Conservation (phyloP, 2,113 vertebrate species). For the Cyanoderma ruficeps region DNA sequence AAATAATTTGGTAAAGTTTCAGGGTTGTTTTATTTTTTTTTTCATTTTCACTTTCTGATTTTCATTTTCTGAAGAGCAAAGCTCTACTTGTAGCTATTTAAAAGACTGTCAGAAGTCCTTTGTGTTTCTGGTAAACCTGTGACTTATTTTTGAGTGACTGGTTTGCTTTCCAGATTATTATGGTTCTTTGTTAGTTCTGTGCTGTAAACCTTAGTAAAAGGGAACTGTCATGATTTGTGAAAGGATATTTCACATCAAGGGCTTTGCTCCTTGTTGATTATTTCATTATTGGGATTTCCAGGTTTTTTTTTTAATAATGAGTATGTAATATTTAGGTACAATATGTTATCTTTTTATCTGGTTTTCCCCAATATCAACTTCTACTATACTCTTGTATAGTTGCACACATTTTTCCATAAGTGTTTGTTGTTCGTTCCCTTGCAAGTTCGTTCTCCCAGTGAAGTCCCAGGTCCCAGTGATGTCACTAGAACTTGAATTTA, state of each 20-base stretch:
- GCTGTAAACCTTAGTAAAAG: background rate
- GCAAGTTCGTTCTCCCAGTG: background rate
- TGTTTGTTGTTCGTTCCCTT: background rate
- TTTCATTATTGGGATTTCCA: background rate
- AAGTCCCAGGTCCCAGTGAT: background rate
- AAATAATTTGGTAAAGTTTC: background rate
- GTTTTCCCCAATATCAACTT: background rate
- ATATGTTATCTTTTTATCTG: background rate
- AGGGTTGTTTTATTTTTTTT: background rate
- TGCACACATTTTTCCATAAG: background rate
- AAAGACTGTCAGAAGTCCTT: background rate
- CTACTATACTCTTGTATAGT: too few species aligned
- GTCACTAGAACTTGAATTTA: background rate
- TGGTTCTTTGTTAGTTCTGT: background rate
- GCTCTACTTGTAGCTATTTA: background rate
- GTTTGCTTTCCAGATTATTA: background rate
- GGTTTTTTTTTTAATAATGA: background rate
- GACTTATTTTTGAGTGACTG: background rate
- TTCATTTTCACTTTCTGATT: background rate
- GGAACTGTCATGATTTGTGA: background rate
- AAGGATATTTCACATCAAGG: background rate
- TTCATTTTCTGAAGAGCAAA: background rate
- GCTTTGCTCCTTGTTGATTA: background rate
- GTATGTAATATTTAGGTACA: background rate
- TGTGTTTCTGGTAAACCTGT: background rate